phyloP scores from a whole-genome alignment of 2,797 vertebrate genomes.

The Hypotaenidia philippensis region DNA sequence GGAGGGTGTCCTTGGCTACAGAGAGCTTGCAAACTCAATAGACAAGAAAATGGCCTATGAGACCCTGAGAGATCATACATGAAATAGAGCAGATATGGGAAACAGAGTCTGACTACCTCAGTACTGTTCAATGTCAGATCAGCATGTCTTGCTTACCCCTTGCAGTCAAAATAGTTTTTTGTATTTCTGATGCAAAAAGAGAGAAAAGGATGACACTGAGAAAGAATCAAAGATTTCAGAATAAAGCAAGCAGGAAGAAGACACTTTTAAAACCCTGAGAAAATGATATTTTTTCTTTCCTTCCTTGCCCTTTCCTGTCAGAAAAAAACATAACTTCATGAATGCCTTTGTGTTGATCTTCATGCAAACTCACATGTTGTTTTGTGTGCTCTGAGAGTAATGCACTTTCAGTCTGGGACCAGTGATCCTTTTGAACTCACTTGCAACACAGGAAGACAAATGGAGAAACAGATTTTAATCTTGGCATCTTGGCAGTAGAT shows the following conservation, averaged over 20 bases:
- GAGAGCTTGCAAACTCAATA: background rate
- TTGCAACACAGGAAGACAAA: conserved; percentile 19
- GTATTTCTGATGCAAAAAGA: background rate
- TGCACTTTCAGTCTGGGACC: background rate
- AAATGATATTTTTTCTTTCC: background rate
- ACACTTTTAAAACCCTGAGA: background rate
- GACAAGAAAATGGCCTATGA: too few species aligned
- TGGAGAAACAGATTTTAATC: conserved; percentile 58
- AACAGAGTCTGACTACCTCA: background rate
- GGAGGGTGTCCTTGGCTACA: background rate
- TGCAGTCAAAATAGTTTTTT: background rate
- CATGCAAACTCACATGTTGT: background rate
- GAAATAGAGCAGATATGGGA: background rate
- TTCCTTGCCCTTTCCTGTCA: background rate
- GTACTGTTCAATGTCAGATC: background rate
- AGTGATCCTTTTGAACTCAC: conserved; percentile 5
- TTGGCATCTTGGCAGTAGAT: conserved; percentile 21
- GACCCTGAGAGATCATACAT: background rate
- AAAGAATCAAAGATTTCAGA: background rate
- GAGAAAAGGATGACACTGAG: background rate
- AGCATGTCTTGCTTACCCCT: background rate
- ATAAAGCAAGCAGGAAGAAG: background rate
- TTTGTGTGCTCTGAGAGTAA: background rate
- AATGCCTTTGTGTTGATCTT: background rate
- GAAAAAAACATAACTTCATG: background rate